Evolutionary conservation across 2,113 vertebrate genomes (phyloP).

Genomic region (Hemibagrus wyckioides): DNA sequence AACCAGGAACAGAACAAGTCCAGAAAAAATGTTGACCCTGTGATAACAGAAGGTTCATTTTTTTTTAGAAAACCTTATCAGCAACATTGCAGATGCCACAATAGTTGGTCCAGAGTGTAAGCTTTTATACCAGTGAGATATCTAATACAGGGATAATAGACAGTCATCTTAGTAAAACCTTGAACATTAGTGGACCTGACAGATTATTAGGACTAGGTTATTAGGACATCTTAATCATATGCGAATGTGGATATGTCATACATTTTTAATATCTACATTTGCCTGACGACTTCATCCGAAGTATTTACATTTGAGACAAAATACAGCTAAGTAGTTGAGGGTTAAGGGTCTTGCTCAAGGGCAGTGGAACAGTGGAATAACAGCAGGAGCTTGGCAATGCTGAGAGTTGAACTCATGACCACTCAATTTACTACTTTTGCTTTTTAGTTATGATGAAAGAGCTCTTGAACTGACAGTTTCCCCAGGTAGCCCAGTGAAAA

Average conservation of each 20-base stretch:
- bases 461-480: neutral
- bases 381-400: neutral
- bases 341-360: neutral
- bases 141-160: neutral
- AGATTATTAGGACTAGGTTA: neutral
- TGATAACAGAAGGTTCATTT: neutral
- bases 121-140: neutral
- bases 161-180: neutral
- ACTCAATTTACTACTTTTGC: neutral
- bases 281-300: neutral
- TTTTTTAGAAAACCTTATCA: neutral
- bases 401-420: neutral
- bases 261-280: neutral
- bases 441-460: neutral
- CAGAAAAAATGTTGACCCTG: neutral
- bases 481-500: neutral
- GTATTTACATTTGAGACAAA: neutral
- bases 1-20: neutral
- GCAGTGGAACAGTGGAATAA: neutral
- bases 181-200: neutral
- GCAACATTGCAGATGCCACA: neutral
- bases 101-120: neutral
- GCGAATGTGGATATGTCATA: neutral
- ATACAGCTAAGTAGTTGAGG: neutral
- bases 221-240: neutral